Conservation (phyloP, 1,140 invertebrate species). For the Heliconius hewitsoni region DNA sequence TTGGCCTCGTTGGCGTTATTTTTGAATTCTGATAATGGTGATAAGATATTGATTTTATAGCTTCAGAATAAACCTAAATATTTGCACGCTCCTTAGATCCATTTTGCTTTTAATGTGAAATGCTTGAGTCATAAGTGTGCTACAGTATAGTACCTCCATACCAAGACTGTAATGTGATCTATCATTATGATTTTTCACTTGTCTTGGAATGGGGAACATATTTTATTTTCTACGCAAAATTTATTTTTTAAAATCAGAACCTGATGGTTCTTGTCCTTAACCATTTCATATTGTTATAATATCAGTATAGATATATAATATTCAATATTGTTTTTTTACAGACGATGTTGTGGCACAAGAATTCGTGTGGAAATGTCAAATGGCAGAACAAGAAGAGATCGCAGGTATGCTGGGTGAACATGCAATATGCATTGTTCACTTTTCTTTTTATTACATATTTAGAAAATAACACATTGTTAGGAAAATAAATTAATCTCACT, state of each 20-base stretch:
- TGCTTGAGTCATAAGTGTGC: slow-evolving; percentile 80
- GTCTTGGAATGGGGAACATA: slow-evolving; percentile 75
- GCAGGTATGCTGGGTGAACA: slow-evolving; percentile 80
- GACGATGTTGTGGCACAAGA: slow-evolving; percentile 90
- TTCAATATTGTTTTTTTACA: slow-evolving; percentile 56
- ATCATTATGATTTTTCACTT: slow-evolving; percentile 50
- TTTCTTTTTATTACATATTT: slow-evolving; percentile 6
- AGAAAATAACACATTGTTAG: not conserved
- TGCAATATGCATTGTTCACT: not conserved
- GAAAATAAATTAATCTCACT: not conserved
- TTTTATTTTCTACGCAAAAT: slow-evolving; percentile 13
- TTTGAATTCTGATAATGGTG: slow-evolving; percentile 9
- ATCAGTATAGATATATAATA: too few relatives aligned
- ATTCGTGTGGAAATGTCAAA: slow-evolving; percentile 94
- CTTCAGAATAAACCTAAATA: not conserved
- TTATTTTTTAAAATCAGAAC: not conserved
- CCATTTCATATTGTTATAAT: too few relatives aligned
- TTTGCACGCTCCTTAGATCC: slow-evolving; percentile 79
- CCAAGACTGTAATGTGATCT: slow-evolving; percentile 65
- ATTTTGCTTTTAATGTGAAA: slow-evolving; percentile 73
- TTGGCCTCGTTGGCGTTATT: slow-evolving; percentile 20
- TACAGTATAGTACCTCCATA: slow-evolving; percentile 69
- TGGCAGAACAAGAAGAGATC: slow-evolving; percentile 88
- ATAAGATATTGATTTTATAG: not conserved
- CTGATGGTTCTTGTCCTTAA: too few relatives aligned